These are phyloP conservation scores for Phalacrocorax aristotelis DNA, from an alignment of 2,113 vertebrate species.

Conservation along the genomic window DNA sequence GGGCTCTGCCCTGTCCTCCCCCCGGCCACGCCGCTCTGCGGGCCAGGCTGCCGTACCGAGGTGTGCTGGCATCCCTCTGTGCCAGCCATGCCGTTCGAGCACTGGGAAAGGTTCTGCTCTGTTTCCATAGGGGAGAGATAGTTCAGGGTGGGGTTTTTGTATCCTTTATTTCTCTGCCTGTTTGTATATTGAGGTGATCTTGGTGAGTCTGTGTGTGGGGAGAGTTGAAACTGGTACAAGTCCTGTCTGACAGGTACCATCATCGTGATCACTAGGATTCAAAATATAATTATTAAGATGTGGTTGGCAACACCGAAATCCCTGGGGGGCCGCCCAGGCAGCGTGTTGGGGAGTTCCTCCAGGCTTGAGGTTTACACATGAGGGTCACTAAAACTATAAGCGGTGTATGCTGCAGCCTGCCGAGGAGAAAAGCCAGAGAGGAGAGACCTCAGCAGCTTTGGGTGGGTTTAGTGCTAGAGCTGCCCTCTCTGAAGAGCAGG, in stretches of 20 bases:
- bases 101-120: background rate
- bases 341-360: background rate
- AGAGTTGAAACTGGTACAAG: background rate
- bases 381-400: background rate
- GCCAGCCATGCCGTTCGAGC: accelerated
- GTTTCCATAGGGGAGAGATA: background rate
- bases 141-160: background rate
- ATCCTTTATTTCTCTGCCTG: background rate
- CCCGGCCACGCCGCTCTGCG: accelerated
- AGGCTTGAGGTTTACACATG: accelerated
- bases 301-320: background rate
- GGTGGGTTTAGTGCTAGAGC: background rate
- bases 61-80: background rate
- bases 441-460: accelerated
- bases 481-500: background rate
- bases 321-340: background rate
- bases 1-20: background rate
- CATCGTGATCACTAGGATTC: accelerated
- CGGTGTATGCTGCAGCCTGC: background rate
- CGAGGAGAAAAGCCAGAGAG: background rate
- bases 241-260: background rate
- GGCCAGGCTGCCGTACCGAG: background rate
- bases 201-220: accelerated
- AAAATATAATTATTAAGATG: background rate
- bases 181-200: accelerated